Evolutionary conservation across 2,113 vertebrate species (phyloP), one percentile per base, ranked within the genome.

Genomic region (Sebastes schlegelii): DNA sequence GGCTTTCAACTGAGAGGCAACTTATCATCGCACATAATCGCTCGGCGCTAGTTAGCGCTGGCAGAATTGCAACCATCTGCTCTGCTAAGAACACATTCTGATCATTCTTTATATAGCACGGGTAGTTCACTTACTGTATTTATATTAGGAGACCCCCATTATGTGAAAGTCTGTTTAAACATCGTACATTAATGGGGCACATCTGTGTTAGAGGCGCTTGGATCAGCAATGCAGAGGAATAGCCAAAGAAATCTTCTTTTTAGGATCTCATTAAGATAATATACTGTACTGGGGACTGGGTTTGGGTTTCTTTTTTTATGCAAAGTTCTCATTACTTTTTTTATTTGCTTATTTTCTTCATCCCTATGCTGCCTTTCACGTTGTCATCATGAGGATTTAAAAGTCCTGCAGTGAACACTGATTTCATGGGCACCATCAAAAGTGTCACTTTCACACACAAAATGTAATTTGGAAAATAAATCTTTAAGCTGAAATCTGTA

Each of bases 11-110:
- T 74, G 80, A 86, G 82, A 89, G 79, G 77, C 84, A 89, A 93
- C 91, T 90, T 91, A 92, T 93, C 92, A 89, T 93, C 90, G 72
- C 89, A 87, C 88, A 91, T 94, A 94, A 94, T 94, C 82, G 83
- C 90, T 86, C 73, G 11, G 82, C 46, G 72, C 86, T 87, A 90
- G 89, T 93, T 93, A 90, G 85, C 46, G 71, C 69, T 82, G 86
- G 86, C 90, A 87, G 77, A 94, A 95, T 92, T 91, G 77, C 90
- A 86, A 92, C 92, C 94, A 94, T 94, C 92, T 93, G 94, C 84
- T 90, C 48, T 5, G 51, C 82, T 80, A 80, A 86, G 79, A 91
- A 82, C 84, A 91, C 83, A 92, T 92, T 86, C 79, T 79, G 78
- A 91, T 92, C 86, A 84, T 91, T 92, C 82, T 87, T 92, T 80